Evolutionary conservation across 37 sponge, comb jelly and placozoan genomes (phyloP), one percentile per base, ranked within the genome.

Genomic region (Aphrocallistes beatrix): DNA sequence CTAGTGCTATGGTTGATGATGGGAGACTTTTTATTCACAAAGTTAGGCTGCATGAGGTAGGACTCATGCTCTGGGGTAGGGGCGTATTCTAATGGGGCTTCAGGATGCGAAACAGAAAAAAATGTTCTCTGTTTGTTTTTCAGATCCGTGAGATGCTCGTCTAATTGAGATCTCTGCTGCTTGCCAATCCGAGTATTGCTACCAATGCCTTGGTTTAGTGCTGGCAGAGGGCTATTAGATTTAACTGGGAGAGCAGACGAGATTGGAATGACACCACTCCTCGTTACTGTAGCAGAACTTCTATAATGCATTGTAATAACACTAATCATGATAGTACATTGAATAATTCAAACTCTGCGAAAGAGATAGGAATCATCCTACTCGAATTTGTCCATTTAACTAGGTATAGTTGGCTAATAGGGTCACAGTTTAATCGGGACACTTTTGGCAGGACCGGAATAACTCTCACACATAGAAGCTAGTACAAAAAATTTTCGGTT

Each of bases 201-300:
- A 3, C n/a, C 34, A 28, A 30, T 19, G 10, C n/a, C 17, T 47
- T 21, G 13, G 13, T 17, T 60, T 19, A 6, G 10, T 3, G 75
- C 28, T 25, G 28, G 10, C n/a, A 60, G 3, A 3, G n/a, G 25
- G 6, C 28, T 3, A 60, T 60, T 60, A 6, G 75, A 3, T 3
- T 13, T 3, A 21, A 3, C 34, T 3, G 75, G 10, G 3, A 60
- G 1, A 3, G 75, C 10, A 30, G 25, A 32, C 1, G 10, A 19
- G n/a, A 13, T 60, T 60, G 8, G 75, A 25, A 32, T 6, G 34
- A 60, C n/a, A 1, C 75, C 75, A 28, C n/a, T 60, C 21, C 75
- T 60, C n/a, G 75, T 60, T 19, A 60, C 75, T 19, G 75, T 60
- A 60, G 75, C 75, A 6, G 75, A 60, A 28, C 75, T 60, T 60